Evolutionary conservation across 2,888 invertebrate species (phyloP), one percentile per base, ranked within the genome.

Genomic region (Sphaeridia pumilis): DNA sequence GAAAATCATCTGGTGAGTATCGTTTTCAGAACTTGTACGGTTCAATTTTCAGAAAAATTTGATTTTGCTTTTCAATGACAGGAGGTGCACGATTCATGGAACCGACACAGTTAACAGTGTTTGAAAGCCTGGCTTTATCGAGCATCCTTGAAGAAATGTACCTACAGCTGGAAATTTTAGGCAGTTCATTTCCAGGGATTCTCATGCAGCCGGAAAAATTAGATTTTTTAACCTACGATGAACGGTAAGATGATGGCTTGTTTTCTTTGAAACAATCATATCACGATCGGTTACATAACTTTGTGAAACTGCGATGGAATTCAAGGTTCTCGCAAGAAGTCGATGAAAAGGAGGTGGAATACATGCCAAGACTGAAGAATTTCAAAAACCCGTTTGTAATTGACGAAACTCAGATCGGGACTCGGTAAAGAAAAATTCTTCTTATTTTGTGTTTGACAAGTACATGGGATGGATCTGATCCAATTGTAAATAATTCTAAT

Each of bases 341-440:
- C 2, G 48, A 28, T 12, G 55, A 53, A 17, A 48, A 46, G 20
- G 58, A 55, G 28, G 31, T 56, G 34, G 54, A 53, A n/a, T 51
- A 42, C 25, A 44, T 53, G 49, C 54, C 58, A 22, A 35, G 28
- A 5, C 21, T 58, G 3, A 54, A 43, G 44, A 48, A 56, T 35
- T 52, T 56, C 34, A 54, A 54, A 28, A 56, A 56, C 42, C 58
- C 58, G 14, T 56, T 56, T 34, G 20, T 52, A n/a, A 44, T 52
- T 31, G 52, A 52, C 28, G 53, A 51, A 50, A 41, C 42, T 14
- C 35, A 48, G 4, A 34, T 54, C 17, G 54, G 54, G 7, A 56
- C 54, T 14, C 43, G 26, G 58, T 58, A 58, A 49, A 54, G n/a
- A 25, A 38, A 17, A 14, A 31, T 7, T 21, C 21, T 35, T 43